Evolutionary conservation across 2,113 vertebrate genomes (phyloP).

Genomic region (Petaurus breviceps): DNA sequence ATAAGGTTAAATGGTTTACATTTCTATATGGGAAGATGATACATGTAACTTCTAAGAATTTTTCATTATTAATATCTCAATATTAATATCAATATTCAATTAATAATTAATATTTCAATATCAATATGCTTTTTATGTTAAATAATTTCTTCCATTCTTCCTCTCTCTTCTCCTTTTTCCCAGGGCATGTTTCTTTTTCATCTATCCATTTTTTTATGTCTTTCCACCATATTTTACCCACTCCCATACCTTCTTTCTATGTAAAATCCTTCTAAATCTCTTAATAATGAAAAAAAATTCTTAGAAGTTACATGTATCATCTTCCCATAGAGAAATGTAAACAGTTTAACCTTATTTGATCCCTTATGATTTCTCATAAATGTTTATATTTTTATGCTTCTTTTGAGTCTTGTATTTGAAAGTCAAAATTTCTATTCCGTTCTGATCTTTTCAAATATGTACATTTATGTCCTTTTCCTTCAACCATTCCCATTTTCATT

Average conservation of each 20-base stretch:
- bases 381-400: not conserved
- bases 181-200: not conserved
- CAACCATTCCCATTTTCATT: not conserved
- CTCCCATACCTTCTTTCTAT: not conserved
- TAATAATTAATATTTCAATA: too few relatives aligned
- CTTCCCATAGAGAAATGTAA: not conserved
- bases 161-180: not conserved
- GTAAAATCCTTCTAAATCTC: not conserved
- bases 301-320: not conserved
- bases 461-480: not conserved
- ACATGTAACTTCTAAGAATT: too few relatives aligned
- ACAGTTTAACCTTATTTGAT: not conserved
- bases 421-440: not conserved
- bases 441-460: not conserved
- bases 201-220: not conserved
- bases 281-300: not conserved
- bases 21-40: too few relatives aligned
- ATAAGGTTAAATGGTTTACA: too few relatives aligned
- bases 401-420: too few relatives aligned
- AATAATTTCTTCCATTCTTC: not conserved
- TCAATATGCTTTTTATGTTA: not conserved
- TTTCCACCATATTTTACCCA: not conserved
- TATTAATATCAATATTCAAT: too few relatives aligned
- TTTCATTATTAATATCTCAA: too few relatives aligned
- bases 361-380: not conserved